Evolutionary conservation across 2,888 invertebrate species (phyloP).

Genomic region (Ecdyonurus torrentis): DNA sequence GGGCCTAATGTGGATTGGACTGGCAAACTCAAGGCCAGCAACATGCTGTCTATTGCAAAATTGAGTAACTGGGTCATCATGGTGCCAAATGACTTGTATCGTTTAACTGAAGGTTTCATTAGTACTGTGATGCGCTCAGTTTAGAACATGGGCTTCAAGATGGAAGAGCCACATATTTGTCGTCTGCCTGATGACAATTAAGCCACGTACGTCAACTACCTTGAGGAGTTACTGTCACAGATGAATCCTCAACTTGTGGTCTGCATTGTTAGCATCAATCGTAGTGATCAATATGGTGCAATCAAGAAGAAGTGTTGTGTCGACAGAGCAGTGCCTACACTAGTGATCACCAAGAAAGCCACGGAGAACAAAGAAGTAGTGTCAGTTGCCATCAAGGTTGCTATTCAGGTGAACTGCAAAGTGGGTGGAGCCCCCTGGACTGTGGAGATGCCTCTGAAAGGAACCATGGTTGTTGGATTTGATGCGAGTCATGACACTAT

Average conservation of each 20-base stretch:
- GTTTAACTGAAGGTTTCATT: slow-evolving; percentile 31
- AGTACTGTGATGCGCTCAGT: slow-evolving; percentile 26
- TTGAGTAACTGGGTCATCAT: slow-evolving; percentile 12
- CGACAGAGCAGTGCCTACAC: slow-evolving; percentile 41
- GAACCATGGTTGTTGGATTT: slow-evolving; percentile 70
- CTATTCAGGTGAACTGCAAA: slow-evolving; percentile 85
- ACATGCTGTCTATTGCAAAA: slow-evolving; percentile 8
- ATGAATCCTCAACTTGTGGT: slow-evolving; percentile 40
- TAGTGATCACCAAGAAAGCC: slow-evolving; percentile 32
- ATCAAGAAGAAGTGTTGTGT: slow-evolving; percentile 79
- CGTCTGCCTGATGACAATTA: slow-evolving; percentile 40
- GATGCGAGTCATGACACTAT: slow-evolving; percentile 78
- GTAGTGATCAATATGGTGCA: slow-evolving; percentile 61
- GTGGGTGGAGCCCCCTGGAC: slow-evolving; percentile 77
- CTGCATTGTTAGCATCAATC: slow-evolving; percentile 46
- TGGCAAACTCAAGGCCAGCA: slow-evolving; percentile 30
- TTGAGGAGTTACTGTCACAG: slow-evolving; percentile 38
- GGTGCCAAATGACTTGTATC: slow-evolving; percentile 13
- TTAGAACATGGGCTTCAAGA: slow-evolving; percentile 28
- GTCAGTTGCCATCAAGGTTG: slow-evolving; percentile 82
- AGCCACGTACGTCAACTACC: slow-evolving; percentile 36
- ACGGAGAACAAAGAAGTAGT: slow-evolving; percentile 43
- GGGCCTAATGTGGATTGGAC: slow-evolving; percentile 65
- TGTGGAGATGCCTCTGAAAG: slow-evolving; percentile 45
- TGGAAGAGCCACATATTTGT: slow-evolving; percentile 17